Base-by-base conservation (phyloP, 2,888 invertebrate genomes). In the Tinea trinotella region DNA sequence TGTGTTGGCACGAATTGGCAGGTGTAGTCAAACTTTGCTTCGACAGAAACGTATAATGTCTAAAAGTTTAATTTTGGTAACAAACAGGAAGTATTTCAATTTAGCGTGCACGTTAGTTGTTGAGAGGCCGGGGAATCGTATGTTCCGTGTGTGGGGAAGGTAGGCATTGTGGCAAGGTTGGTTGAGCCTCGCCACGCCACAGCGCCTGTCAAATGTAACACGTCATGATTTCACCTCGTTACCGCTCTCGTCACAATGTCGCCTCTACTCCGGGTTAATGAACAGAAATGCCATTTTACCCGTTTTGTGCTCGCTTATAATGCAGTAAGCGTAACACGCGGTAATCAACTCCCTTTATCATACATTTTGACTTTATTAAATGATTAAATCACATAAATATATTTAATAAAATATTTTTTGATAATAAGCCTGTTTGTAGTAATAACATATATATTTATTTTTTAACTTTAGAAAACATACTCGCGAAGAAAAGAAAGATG, bases 221-320 rank as follows among this genome's bases (percentile, higher is more conserved):
- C 66, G 68, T 68, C 68, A 72, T 69, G 70, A 72, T 70, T 73
- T 68, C 66, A 65, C 67, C 68, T 69, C 49, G 57, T 55, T 54
- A 57, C 57, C 68, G 67, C 68, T 64, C 70, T 68, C 68, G 70
- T 68, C 67, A 67, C 68, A 66, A 66, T 66, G 71, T 71, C 67
- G 66, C 63, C 56, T 35, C 19, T 49, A 52, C 56, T 40, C 17
- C 63, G 65, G 61, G 67, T 73, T 78, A 78, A 79, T 76, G 76
- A 76, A 74, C 68, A 68, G 66, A 67, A 69, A 66, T 67, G 63
- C 52, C 52, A 46, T 56, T 52, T 44, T 54, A 53, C 49, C 53
- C 53, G 34, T 46, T 50, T 40, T 24, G 53, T 12, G 36, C 44
- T 46, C 55, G 55, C 48, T 50, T 55, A 36, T 50, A 34, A 52